Evolutionary conservation across 2,888 invertebrate species (phyloP).

Genomic region (Plebejus anna): DNA sequence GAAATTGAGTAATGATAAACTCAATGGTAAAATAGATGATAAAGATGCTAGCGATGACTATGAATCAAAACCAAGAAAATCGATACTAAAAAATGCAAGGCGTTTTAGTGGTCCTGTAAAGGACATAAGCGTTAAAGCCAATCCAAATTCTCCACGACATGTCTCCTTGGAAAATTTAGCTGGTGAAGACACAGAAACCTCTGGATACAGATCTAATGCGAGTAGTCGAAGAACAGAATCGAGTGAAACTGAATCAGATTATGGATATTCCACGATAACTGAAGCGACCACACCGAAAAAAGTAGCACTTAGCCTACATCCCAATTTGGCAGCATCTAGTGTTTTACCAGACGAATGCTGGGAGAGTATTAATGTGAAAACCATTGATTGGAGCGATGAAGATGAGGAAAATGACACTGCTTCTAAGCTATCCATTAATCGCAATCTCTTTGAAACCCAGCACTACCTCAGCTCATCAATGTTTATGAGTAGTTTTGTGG

Average conservation of each 20-base stretch:
- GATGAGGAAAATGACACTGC: conserved; percentile 56
- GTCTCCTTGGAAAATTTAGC: conserved; percentile 46
- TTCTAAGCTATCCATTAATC: conserved; percentile 54
- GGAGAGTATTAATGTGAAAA: conserved; percentile 63
- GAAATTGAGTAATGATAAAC: conserved; percentile 7
- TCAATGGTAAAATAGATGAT: conserved; percentile 37
- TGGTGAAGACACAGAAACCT: conserved; percentile 72
- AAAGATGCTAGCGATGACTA: conserved; percentile 44
- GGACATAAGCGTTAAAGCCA: conserved; percentile 43
- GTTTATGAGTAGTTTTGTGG: conserved; percentile 85
- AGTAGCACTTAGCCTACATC: conserved; percentile 63
- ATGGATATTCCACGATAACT: conserved; percentile 82
- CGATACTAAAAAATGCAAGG: conserved; percentile 59
- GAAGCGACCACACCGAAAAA: conserved; percentile 80
- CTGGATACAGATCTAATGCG: conserved; percentile 77
- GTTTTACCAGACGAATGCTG: conserved; percentile 77
- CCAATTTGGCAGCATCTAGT: conserved; percentile 64
- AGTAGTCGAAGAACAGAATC: conserved; percentile 66
- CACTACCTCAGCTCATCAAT: conserved; percentile 82
- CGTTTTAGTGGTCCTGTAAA: conserved; percentile 50
- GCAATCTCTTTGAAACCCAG: conserved; percentile 64
- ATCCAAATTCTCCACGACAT: conserved; percentile 38
- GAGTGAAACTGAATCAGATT: conserved; percentile 80
- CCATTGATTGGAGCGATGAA: conserved; percentile 64
- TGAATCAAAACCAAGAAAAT: conserved; percentile 55